phyloP scores from a whole-genome alignment of 2,113 vertebrate genomes.

The Boulengeromyrus knoepffleri region DNA sequence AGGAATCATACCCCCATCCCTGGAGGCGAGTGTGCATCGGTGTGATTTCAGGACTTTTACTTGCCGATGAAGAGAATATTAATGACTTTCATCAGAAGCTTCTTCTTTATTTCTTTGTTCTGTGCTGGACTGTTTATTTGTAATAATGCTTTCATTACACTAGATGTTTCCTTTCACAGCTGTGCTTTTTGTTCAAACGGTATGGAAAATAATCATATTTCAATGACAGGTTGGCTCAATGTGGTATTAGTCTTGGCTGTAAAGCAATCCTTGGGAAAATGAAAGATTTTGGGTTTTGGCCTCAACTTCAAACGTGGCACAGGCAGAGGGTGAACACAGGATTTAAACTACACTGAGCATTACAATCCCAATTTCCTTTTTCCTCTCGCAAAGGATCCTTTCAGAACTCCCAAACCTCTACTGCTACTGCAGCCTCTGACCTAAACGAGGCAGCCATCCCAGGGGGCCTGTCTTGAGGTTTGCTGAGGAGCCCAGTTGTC shows the following conservation, averaged over 20 bases:
- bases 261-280: background rate
- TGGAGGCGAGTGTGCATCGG: background rate
- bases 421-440: background rate
- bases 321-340: constrained; percentile 7
- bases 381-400: background rate
- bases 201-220: background rate
- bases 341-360: constrained; percentile 16
- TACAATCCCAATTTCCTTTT: background rate
- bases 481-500: background rate
- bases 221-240: background rate
- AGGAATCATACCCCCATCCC: background rate
- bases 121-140: background rate
- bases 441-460: background rate
- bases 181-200: background rate
- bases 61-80: background rate
- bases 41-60: background rate
- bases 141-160: background rate
- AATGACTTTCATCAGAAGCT: background rate
- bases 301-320: constrained; percentile 17
- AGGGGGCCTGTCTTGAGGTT: background rate
- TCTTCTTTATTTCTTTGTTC: background rate
- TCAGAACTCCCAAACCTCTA: background rate
- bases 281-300: background rate
- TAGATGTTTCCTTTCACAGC: background rate
- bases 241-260: constrained; percentile 16